Base-by-base conservation (phyloP, 1,140 invertebrate species). In the Sinella curviseta region DNA sequence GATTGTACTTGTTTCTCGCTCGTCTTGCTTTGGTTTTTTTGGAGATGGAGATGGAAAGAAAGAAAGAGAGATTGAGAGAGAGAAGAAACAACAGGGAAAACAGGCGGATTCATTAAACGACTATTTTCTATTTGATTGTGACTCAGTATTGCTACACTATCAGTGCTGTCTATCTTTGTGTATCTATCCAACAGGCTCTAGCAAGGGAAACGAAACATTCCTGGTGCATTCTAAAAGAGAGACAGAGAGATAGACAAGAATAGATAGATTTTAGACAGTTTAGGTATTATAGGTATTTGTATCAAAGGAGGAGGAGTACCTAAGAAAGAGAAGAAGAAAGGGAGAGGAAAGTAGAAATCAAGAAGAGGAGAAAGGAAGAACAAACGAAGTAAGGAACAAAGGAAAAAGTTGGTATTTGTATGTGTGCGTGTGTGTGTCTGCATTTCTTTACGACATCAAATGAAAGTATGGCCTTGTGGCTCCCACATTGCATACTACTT, bases 91-190 rank as follows among this genome's bases (percentile, higher is more conserved):
- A 20, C 20, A 48, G 20, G 39, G 39, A 48, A 20, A 48, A 8
- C 39, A 48, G 20, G 26, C 16, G 14, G 57, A 65, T 65, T 65
- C 57, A 65, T 65, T 65, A 65, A 65, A 65, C 14, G 26, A 14
- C 57, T 65, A 65, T 65, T 65, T 65, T 65, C 26, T 65, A 4
- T 65, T n/a, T 65, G 57, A 65, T 65, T n/a, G 57, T 65, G 57
- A 65, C 57, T 65, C 16, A n/a, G 24, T 8, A 26, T n/a, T 17
- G 14, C 24, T 65, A 65, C 57, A 65, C 57, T 20, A 20, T 48
- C 20, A 20, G 39, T 48, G 39, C 20, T 48, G 20, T 48, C 20
- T 8, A 48, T 8, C 39, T 48, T 20, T n/a, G n/a, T n/a, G n/a
- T n/a, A n/a, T n/a, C n/a, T n/a, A n/a, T n/a, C n/a, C n/a, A n/a